These are phyloP conservation scores for Neomorphus geoffroyi DNA, from an alignment of 2,797 vertebrate species.

Conservation along the genomic window DNA sequence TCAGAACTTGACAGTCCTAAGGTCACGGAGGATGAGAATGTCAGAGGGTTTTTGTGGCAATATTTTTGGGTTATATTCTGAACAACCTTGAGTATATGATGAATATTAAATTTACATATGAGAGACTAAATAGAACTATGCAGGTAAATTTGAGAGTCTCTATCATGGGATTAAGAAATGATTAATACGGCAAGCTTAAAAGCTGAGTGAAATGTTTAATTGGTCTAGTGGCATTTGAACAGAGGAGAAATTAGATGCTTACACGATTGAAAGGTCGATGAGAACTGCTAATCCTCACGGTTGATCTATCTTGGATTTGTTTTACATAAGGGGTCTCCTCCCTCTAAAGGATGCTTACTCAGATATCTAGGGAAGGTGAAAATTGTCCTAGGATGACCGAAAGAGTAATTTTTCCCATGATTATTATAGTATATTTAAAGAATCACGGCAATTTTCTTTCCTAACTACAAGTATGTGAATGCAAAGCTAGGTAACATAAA, in stretches of 20 bases:
- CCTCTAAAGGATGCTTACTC: not conserved
- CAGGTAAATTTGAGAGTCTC: not conserved
- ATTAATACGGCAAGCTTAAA: not conserved
- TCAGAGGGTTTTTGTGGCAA: not conserved
- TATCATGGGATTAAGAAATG: not conserved
- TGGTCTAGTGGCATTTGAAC: not conserved
- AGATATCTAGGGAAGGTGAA: not conserved
- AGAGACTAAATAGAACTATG: not conserved
- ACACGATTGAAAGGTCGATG: not conserved
- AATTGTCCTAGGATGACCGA: not conserved
- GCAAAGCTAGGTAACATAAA: not conserved
- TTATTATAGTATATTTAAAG: not conserved
- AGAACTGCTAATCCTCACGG: not conserved
- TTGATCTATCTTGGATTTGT: not conserved
- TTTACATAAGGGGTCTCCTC: not conserved
- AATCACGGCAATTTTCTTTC: not conserved
- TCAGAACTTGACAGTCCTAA: not conserved
- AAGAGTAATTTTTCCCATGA: not conserved
- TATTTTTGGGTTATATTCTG: not conserved
- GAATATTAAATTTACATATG: not conserved
- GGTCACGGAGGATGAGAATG: not conserved
- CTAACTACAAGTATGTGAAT: not conserved
- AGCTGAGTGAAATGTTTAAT: not conserved
- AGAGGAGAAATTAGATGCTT: not conserved
- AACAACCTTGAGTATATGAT: not conserved